Percentiles rank a stretch among this genome's conserved stretches.
Evolutionary conservation across 2,113 vertebrate genomes (phyloP).

Genomic region (Glaucomys volans): DNA sequence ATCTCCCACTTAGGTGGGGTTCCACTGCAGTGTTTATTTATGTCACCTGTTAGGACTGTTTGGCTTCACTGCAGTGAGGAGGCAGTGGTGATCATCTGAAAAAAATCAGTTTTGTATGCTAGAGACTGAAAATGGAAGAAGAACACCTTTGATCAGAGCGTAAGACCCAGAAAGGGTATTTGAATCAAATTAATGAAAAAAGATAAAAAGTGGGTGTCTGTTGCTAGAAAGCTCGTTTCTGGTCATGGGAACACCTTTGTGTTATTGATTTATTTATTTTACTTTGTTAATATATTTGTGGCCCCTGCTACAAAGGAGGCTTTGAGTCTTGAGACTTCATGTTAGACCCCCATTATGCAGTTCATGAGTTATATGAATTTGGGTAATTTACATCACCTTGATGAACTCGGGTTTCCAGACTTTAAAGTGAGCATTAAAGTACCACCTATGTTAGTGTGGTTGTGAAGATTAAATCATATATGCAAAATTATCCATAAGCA

Average conservation of each 20-base stretch:
- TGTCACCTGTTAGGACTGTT: background rate
- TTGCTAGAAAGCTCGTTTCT: background rate
- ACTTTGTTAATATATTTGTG: background rate
- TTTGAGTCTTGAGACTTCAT: background rate
- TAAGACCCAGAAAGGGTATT: background rate
- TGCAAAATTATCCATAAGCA: background rate
- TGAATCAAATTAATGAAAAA: background rate
- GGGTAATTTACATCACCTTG: background rate
- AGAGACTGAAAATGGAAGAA: background rate
- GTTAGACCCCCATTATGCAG: fast-evolving
- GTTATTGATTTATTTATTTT: background rate
- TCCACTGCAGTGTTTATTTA: background rate
- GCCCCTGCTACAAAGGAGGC: fast-evolving
- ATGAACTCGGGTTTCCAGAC: background rate
- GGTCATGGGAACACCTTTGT: too few relatives aligned
- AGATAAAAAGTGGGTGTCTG: background rate
- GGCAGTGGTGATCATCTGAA: background rate
- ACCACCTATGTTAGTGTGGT: background rate
- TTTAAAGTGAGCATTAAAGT: background rate
- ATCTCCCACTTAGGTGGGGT: too few relatives aligned
- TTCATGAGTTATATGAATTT: background rate
- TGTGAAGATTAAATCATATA: background rate
- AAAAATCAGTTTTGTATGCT: background rate
- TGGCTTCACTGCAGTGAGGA: background rate
- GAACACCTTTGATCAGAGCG: background rate